Evolutionary conservation across 2,888 invertebrate genomes (phyloP), one percentile per base, ranked within the genome.

Genomic region (Sesia bembeciformis): DNA sequence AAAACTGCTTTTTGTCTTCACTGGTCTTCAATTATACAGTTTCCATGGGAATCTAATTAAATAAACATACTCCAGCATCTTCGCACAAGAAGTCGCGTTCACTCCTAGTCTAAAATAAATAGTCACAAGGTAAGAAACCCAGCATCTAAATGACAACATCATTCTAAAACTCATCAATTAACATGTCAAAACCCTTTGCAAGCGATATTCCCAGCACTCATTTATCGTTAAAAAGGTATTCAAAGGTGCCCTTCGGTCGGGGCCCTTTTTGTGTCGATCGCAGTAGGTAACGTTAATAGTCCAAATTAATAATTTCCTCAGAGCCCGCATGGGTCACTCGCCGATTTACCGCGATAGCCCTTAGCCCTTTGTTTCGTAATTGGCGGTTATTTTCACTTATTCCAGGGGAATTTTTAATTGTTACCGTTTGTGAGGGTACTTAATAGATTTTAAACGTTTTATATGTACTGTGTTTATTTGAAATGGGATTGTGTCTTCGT

Each of bases 281-380:
- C 72, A 69, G 49, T 58, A 82, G 81, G 81, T 82, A 77, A 74
- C 67, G 73, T 78, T 79, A 81, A 80, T 78, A 74, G 74, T 68
- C 65, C 70, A 80, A 83, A 82, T 81, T 82, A 83, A 79, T 79
- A 81, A 78, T 77, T 78, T 81, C 80, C 81, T 76, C 60, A 62
- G 58, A 70, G 65, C 79, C 80, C 78, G 80, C 78, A 79, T 79
- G 69, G 60, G 54, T 49, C 40, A 49, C 58, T 52, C 58, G 63
- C 62, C 64, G 66, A 64, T 63, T 60, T 61, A 67, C 63, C 60
- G 57, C 63, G 73, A 72, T 74, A 72, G 60, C 67, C 73, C 72
- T 64, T 60, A 65, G 72, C 64, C 74, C 74, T 77, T 78, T 79
- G 78, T 78, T 67, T 68, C 61, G 65, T 78, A 76, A 78, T 78